These are phyloP conservation scores for Patagioenas fasciata DNA, from an alignment of 2,113 vertebrate species.

Conservation along the genomic window DNA sequence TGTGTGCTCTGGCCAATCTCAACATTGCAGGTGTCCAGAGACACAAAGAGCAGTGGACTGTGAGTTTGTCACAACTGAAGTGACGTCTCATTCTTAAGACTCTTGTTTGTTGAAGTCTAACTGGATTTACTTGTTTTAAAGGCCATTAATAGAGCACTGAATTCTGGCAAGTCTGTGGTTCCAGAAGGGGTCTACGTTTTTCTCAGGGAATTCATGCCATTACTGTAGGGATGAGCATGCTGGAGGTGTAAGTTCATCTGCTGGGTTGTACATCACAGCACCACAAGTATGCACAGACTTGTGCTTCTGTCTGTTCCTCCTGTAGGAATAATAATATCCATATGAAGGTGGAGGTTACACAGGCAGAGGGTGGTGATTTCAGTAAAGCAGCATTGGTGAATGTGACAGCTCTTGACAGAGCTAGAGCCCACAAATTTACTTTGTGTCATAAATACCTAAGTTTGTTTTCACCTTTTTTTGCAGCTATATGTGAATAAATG, in stretches of 20 bases:
- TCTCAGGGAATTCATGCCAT: background rate
- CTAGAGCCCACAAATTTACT: background rate
- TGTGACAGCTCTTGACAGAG: background rate
- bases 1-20: background rate
- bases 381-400: background rate
- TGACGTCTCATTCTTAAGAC: background rate
- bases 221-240: background rate
- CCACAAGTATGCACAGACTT: background rate
- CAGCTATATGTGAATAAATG: background rate
- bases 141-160: background rate
- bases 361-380: background rate
- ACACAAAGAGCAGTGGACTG: background rate
- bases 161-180: background rate
- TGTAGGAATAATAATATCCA: background rate
- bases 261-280: background rate
- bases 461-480: conserved; percentile 15
- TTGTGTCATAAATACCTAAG: background rate
- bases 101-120: background rate
- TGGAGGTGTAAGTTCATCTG: background rate
- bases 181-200: background rate
- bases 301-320: background rate
- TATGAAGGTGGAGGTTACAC: background rate
- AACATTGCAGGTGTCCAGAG: background rate
- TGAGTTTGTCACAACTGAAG: background rate
- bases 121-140: background rate